phyloP scores from a whole-genome alignment of 2,888 invertebrate genomes.

The Phrixothrix hirtus region DNA sequence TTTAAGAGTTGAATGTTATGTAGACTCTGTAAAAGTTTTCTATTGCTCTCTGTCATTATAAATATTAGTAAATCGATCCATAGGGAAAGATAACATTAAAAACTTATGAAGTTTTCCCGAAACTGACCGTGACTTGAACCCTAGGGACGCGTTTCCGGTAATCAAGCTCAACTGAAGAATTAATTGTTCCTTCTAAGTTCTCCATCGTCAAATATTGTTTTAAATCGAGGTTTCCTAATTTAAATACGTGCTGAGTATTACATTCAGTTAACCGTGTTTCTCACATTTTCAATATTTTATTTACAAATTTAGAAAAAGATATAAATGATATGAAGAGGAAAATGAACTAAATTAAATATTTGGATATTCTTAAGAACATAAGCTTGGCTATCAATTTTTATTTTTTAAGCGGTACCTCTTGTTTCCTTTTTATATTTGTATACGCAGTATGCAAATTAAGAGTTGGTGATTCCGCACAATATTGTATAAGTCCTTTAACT shows the following conservation, averaged over 20 bases:
- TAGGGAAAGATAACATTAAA: slow-evolving; percentile 43
- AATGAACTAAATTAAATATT: neutral
- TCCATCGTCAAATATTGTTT: neutral
- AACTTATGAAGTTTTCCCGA: slow-evolving; percentile 40
- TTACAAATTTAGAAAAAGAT: neutral
- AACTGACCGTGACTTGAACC: slow-evolving; percentile 36
- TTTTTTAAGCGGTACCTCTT: too few species aligned
- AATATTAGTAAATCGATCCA: slow-evolving; percentile 45
- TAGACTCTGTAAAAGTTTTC: slow-evolving; percentile 27
- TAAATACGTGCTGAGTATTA: neutral
- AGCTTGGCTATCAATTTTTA: neutral
- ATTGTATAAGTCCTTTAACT: too few species aligned
- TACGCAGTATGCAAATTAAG: too few species aligned
- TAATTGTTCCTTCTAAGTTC: slow-evolving; percentile 14
- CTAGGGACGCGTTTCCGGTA: slow-evolving; percentile 19
- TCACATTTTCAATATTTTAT: neutral
- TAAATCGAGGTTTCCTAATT: neutral
- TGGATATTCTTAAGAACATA: neutral
- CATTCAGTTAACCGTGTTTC: neutral
- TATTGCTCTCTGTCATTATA: slow-evolving; percentile 39
- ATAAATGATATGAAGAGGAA: neutral
- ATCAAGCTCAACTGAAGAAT: slow-evolving; percentile 16
- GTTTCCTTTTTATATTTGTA: too few species aligned
- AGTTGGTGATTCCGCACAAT: too few species aligned
- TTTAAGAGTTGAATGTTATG: too few species aligned